phyloP scores from a whole-genome alignment of 2,113 vertebrate species.

The Pachypanchax playfairii region DNA sequence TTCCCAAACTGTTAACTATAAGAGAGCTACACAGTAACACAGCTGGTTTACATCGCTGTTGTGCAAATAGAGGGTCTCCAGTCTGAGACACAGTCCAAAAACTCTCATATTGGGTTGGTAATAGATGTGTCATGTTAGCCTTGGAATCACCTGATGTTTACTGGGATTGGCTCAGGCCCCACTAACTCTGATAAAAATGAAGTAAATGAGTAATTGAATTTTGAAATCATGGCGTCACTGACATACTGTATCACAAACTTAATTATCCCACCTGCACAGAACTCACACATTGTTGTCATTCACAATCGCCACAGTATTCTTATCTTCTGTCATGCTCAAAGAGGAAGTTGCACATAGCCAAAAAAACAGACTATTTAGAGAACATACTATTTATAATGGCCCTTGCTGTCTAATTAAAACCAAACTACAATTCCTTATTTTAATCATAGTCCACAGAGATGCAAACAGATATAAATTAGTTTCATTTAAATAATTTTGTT shows the following conservation, averaged over 20 bases:
- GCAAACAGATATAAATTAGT: too few species aligned
- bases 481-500: too few species aligned
- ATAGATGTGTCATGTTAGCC: too few species aligned
- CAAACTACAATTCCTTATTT: not conserved
- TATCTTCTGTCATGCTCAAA: not conserved
- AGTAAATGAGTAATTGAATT: not conserved
- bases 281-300: not conserved
- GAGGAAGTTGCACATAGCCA: not conserved
- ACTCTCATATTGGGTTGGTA: too few species aligned
- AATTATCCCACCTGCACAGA: not conserved
- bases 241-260: not conserved
- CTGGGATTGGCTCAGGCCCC: not conserved
- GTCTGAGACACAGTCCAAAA: too few species aligned
- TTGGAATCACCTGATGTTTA: not conserved
- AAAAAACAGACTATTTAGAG: not conserved
- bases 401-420: too few species aligned
- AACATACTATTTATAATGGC: conserved; percentile 26
- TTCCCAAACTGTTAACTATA: too few species aligned
- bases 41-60: too few species aligned
- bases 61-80: too few species aligned
- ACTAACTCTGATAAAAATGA: not conserved
- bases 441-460: too few species aligned
- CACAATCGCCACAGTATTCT: not conserved
- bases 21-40: too few species aligned
- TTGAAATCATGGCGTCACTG: not conserved